These are phyloP conservation scores for Stegodyphus mimosarum DNA, from an alignment of 1,140 invertebrate genomes.

Conservation along the genomic window DNA sequence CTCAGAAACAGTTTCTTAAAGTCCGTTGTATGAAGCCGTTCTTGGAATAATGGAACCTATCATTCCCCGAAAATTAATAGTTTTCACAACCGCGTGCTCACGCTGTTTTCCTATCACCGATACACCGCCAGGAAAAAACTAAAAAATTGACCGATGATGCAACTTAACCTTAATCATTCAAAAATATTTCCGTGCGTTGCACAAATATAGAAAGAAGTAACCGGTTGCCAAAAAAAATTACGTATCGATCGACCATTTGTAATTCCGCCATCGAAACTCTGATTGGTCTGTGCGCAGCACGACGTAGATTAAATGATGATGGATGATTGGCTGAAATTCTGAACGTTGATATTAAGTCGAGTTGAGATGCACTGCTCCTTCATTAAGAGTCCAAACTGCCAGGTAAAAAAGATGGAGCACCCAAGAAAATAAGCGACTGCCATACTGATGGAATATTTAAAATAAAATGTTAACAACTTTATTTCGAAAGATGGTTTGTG, in stretches of 20 bases:
- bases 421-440: slow-evolving; percentile 36
- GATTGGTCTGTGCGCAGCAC: slow-evolving; percentile 48
- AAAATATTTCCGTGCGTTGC: slow-evolving; percentile 42
- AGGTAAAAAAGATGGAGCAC: slow-evolving; percentile 51
- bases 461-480: slow-evolving; percentile 50
- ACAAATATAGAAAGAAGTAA: slow-evolving; percentile 20
- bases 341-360: slow-evolving; percentile 53
- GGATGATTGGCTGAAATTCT: slow-evolving; percentile 52
- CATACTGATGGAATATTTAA: slow-evolving; percentile 54
- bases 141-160: slow-evolving; percentile 41
- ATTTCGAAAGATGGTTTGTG: slow-evolving; percentile 42
- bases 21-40: neutral
- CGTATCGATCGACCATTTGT: slow-evolving; percentile 50
- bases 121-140: neutral
- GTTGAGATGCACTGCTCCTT: slow-evolving; percentile 48
- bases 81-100: slow-evolving; percentile 6
- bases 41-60: slow-evolving; percentile 28
- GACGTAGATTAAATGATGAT: slow-evolving; percentile 57
- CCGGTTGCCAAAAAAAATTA: neutral
- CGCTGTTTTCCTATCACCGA: neutral
- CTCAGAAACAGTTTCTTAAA: neutral
- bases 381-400: slow-evolving; percentile 41
- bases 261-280: slow-evolving; percentile 47
- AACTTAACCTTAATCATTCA: slow-evolving; percentile 46
- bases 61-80: slow-evolving; percentile 43